Evolutionary conservation across 2,797 vertebrate genomes (phyloP), one percentile per base, ranked within the genome.

Genomic region (Gorsachius magnificus): DNA sequence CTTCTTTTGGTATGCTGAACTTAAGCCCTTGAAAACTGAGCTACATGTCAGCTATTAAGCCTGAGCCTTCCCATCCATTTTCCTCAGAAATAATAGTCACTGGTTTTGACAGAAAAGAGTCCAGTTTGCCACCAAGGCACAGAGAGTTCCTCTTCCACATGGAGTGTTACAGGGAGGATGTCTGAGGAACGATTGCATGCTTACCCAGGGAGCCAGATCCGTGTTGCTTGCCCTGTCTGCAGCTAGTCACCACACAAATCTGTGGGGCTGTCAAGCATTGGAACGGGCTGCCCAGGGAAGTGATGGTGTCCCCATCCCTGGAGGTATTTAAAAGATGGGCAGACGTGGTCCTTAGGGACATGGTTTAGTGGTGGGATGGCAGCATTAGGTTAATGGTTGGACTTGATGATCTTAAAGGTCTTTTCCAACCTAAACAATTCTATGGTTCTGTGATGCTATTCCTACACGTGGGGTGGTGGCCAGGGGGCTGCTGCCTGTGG

Each of bases 1-100:
- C 16, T 81, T 57, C 65, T 87, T 76, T 22, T 25, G 13, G 9
- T 65, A 16, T 61, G 35, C 48, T 57, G 38, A 87, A 82, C 18
- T 48, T 83, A 36, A 85, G 31, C 17, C 13, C 29, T 90, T 86
- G 45, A 86, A 90, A 89, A 79, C 48, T 85, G 68, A 76, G 36
- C 31, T 79, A 9, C 0, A 0, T 26, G 26, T 51, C 75, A 74
- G 11, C 46, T 87, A 3, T 79, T 46, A 72, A 46, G 15, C 46
- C 50, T 86, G 35, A 94, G 28, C 58, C 12, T 92, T 88, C 54
- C 36, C 29, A 53, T 78, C 43, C 11, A 5, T 85, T 91, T 93
- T 85, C 13, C 66, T 93, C 53, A 69, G 57, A 70, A 51, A 28
- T 22, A 71, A 9, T 13, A 43, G 60, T 72, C 46, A 46, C 56